A percentile compares a stretch with the other conserved stretches of the same genome.
phyloP scores from a whole-genome alignment of 2,888 invertebrate species.

The Cantharis rustica region DNA sequence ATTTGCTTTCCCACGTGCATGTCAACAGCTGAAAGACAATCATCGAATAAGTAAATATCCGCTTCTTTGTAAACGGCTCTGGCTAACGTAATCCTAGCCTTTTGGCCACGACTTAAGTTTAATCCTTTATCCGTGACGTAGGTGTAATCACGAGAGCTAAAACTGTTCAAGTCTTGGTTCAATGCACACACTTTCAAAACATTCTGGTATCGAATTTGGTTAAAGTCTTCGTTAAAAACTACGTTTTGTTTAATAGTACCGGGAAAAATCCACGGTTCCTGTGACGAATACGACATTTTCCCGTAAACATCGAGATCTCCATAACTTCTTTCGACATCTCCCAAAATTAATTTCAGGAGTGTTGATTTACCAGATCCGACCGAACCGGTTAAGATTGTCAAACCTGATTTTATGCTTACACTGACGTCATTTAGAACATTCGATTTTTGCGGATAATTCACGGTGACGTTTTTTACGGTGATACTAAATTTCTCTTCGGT shows the following conservation, averaged over 20 bases:
- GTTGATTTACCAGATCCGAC: conserved; percentile 66
- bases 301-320: conserved; percentile 73
- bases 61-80: conserved; percentile 73
- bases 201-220: conserved; percentile 60
- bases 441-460: conserved; percentile 58
- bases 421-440: conserved; percentile 51
- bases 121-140: conserved; percentile 79
- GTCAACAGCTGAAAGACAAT: conserved; percentile 79
- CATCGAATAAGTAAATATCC: conserved; percentile 76
- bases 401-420: conserved; percentile 49
- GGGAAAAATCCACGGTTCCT: conserved; percentile 64
- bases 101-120: conserved; percentile 81
- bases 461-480: conserved; percentile 62
- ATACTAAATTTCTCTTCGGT: background rate
- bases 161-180: conserved; percentile 68
- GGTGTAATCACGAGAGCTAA: conserved; percentile 74
- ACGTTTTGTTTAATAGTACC: conserved; percentile 73
- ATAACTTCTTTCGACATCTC: conserved; percentile 68
- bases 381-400: conserved; percentile 63
- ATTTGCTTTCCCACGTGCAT: conserved; percentile 70
- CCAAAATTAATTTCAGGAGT: conserved; percentile 61
- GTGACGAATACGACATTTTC: conserved; percentile 59
- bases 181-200: conserved; percentile 67
- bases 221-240: conserved; percentile 67
- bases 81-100: conserved; percentile 76